These are phyloP conservation scores for Pseudomugil gertrudae DNA, from an alignment of 2,797 vertebrate genomes.

Conservation along the genomic window DNA sequence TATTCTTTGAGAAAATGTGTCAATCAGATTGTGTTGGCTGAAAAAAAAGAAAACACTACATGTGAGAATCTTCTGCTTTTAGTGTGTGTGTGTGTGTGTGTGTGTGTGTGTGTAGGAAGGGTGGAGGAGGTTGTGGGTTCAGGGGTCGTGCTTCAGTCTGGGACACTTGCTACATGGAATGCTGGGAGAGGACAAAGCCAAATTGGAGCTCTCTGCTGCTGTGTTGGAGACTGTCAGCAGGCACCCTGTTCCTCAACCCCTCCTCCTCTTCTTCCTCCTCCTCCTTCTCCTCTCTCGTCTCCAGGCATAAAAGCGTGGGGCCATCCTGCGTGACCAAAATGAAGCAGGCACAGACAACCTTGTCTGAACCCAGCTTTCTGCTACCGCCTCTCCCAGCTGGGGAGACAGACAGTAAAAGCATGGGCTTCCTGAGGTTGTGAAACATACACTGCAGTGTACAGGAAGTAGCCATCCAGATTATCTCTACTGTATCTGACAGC, in stretches of 20 bases:
- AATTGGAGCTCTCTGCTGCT: constrained; percentile 78
- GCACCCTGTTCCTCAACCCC: constrained; percentile 39
- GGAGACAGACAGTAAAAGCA: constrained; percentile 52
- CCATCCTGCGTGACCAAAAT: constrained; percentile 71
- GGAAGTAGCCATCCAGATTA: constrained; percentile 74
- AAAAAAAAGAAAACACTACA: constrained; percentile 4
- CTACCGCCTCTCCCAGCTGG: constrained; percentile 52
- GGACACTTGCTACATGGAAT: constrained; percentile 77
- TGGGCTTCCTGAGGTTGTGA: constrained; percentile 73
- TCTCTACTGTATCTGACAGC: constrained; percentile 63
- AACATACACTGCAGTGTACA: constrained; percentile 66
- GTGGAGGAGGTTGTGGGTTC: constrained; percentile 53
- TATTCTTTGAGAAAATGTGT: background rate
- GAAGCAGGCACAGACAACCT: constrained; percentile 70
- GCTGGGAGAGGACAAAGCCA: constrained; percentile 80
- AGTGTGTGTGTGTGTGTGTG: constrained; percentile 25
- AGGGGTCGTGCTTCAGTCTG: constrained; percentile 74
- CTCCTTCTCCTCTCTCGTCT: constrained; percentile 31
- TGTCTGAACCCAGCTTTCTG: constrained; percentile 64
- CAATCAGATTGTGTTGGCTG: background rate
- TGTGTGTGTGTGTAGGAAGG: constrained; percentile 50
- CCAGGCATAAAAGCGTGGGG: constrained; percentile 72
- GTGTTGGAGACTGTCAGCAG: constrained; percentile 58
- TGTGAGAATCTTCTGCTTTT: constrained; percentile 36
- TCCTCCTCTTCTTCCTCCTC: constrained; percentile 6